Base-by-base conservation (phyloP, 2,113 vertebrate species). In the Protomyctophum bolini region DNA sequence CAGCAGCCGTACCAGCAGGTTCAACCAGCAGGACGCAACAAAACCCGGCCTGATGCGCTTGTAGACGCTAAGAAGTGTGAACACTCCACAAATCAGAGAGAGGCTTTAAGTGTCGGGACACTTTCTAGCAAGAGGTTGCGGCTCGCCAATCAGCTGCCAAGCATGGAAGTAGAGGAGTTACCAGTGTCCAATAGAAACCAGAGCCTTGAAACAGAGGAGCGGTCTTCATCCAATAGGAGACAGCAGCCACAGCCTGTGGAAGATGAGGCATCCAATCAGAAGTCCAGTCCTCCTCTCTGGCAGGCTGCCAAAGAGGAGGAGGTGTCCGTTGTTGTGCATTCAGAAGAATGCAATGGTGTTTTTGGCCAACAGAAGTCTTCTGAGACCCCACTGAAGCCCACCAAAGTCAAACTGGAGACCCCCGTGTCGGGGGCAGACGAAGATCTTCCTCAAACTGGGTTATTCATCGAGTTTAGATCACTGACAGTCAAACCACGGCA, bases 381-480 rank as follows among this genome's bases (percentile, higher is more conserved):
- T 0, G 73, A 63, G 29, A 66, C 58, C 1, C 51, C 51, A 55
- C 5, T 57, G 12, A 79, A 86, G 70, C 58, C 80, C 3, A 55
- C 50, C 4, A 7, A 10, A 5, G 12, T 89, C 29, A 91, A 92
- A 79, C 66, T 82, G 11, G 89, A 93, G 60, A 45, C 60, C 52
- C 58, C 80, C 65, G 92, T 93, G 59, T 59, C 76, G 11, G 79
- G 81, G 46, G 68, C 79, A 1, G 88, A 85, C 29, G 90, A 92
- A 48, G 82, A 47, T 60, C 89, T 94, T 77, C 97, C 95, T n/a
- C 90, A 87, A 58, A 95, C 89, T 64, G 76, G 97, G 74, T 66
- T 98, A 67, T 55, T 96, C 80, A 93, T 94, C 62, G 95, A 97
- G 80, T 98, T 98, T 70, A 91, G 91, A 66, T 95, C 94, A 0